Evolutionary conservation across 2,888 invertebrate genomes (phyloP).

Genomic region (Steinernema scapterisci): DNA sequence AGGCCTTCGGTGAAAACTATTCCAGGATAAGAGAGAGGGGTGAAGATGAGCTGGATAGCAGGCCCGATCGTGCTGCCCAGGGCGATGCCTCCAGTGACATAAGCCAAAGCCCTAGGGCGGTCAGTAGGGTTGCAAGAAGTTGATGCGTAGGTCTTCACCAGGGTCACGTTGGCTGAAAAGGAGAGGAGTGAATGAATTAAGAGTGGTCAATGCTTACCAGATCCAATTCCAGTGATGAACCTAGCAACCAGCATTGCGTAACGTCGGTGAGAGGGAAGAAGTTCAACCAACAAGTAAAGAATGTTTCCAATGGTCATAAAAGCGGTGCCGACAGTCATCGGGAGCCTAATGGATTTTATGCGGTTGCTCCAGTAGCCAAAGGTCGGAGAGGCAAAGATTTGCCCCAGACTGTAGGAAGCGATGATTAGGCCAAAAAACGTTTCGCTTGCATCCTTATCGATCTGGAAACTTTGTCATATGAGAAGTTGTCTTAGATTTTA

Average conservation of each 20-base stretch:
- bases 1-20: conserved; percentile 35
- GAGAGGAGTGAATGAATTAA: no score
- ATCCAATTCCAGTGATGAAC: conserved; percentile 49
- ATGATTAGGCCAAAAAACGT: conserved; percentile 68
- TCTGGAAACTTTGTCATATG: no score
- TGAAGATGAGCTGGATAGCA: conserved; percentile 38
- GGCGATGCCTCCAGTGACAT: conserved; percentile 33
- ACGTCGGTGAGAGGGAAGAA: conserved; percentile 26
- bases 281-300: conserved; percentile 42
- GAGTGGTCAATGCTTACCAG: no score
- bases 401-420: conserved; percentile 68
- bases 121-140: conserved; percentile 48
- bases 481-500: no score
- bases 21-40: conserved; percentile 43
- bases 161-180: conserved; percentile 35
- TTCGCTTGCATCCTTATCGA: conserved; percentile 42
- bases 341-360: conserved; percentile 58
- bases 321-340: conserved; percentile 57
- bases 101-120: conserved; percentile 38
- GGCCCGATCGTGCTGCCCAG: conserved; percentile 32
- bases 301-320: conserved; percentile 52
- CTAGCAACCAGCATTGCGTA: conserved; percentile 45
- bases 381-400: conserved; percentile 68
- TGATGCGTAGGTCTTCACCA: conserved; percentile 50
- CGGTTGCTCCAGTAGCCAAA: conserved; percentile 67